phyloP scores from a whole-genome alignment of 2,797 vertebrate genomes.

The Oreochromis grahami region DNA sequence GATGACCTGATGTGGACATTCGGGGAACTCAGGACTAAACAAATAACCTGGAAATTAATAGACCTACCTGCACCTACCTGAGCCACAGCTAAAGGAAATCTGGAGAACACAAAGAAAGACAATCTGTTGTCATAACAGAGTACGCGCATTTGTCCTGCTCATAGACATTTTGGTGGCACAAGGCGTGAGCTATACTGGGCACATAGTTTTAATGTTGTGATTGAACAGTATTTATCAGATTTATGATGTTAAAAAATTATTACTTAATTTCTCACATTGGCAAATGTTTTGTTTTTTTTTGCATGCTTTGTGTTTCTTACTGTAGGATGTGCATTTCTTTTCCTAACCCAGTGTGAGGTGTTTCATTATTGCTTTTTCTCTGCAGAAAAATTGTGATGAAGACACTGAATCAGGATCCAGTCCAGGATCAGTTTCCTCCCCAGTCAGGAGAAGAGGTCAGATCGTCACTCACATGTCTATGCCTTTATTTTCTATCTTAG shows the following conservation, averaged over 20 bases:
- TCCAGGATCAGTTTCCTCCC: background rate
- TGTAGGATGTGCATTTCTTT: background rate
- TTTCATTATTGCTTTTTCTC: background rate
- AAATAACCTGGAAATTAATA: background rate
- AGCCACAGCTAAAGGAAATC: background rate
- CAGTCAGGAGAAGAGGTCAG: background rate
- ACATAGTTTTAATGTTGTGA: background rate
- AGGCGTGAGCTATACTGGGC: background rate
- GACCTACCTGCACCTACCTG: background rate
- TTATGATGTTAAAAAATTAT: background rate
- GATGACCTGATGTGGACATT: background rate
- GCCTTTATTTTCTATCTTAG: background rate
- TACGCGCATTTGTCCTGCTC: background rate
- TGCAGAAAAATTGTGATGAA: background rate
- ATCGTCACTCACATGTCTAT: too few relatives aligned
- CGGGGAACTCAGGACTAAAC: background rate
- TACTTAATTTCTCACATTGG: background rate
- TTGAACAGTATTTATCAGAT: background rate
- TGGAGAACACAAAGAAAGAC: background rate
- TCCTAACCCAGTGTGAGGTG: background rate
- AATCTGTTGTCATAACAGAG: background rate
- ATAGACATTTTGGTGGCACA: background rate
- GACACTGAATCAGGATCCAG: background rate
- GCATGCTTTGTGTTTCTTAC: background rate
- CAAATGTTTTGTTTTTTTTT: background rate